Base-by-base conservation (phyloP, 30 jellyfish, hydroid and myxozoan species). In the Turritopsis rubra region DNA sequence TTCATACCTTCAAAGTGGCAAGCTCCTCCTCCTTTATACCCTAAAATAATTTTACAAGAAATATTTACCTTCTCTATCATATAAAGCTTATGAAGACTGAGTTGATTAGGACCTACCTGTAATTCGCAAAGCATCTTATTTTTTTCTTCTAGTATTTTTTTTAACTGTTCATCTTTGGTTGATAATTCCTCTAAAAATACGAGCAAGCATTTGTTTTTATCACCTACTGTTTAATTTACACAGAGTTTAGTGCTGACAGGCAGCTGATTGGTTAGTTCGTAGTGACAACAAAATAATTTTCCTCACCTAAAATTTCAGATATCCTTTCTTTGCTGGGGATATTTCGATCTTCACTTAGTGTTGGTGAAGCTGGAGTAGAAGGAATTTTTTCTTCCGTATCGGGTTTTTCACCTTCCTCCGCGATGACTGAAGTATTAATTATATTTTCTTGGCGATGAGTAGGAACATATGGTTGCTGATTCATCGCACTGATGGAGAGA, bases 101-200 rank as follows among this genome's bases (percentile, higher is more conserved):
- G n/a, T n/a, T n/a, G n/a, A n/a, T n/a, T n/a, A 41, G 60, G 28
- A 85, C 83, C 65, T 73, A 89, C 99, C 95, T 87, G 66, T 31
- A 94, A 72, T 71, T 89, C 99, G 19, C 90, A 95, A 7, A 94
- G 84, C 5, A 94, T 77, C 22, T 72, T 80, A 23, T 85, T 86
- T 77, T 89, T 89, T 22, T 83, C 97, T 85, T 94, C 97, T 21
- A 94, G 81, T 28, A 73, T 53, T 71, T 79, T 94, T 72, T 77
- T 66, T 7, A 94, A 75, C 72, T 85, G 92, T 71, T 94, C 95
- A 72, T 94, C 99, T 53, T 86, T 89, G 1, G 52, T 19, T 53
- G 88, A 88, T 0, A 94, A 85, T 71, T 87, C 91, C 23, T 89
- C 99, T 94, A 84, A 22, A 72, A 87, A 26, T 21, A 81, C 28